Evolutionary conservation across 2,113 vertebrate species (phyloP), one percentile per base, ranked within the genome.

Genomic region (Ameiurus melas): DNA sequence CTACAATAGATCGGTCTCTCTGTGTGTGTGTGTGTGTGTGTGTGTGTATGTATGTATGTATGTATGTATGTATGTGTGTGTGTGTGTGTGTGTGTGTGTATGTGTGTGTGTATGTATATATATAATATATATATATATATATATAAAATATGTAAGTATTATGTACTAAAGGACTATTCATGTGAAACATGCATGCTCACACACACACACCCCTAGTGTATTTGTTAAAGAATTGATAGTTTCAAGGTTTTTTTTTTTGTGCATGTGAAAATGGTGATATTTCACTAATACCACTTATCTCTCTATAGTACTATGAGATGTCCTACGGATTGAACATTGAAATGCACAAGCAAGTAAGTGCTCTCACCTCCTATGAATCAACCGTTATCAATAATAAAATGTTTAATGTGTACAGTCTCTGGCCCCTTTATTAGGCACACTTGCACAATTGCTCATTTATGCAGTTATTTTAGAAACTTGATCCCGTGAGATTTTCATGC

Each of bases 241-340:
- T 64, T 64, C 8, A 27, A 6, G 1, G 1, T 27, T 10, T 68
- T 4, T 66, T 43, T 43, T 43, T 30, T 68, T 68, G 1, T 30
- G 17, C 17, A 17, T 73, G 33, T 73, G 9, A 60, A 66, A 68
- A 17, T 55, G 10, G 79, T 62, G 27, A 64, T 71, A 17, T 85
- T 51, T 71, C 43, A n/a, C 51, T 87, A 51, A 66, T 53, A 33
- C 58, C 39, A 2, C 39, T 39, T 36, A 58, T 88, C 83, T 89
- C 22, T 91, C 73, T 83, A 14, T 80, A 91, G 97, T 97, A 97
- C 91, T 97, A 97, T 0, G 96, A 97, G 95, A 97, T 97, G 97
- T 97, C 97, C 17, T 97, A 97, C 0, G 97, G 97, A 86, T 93
- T 97, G 91, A 97, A 97, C 85, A 97, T 97, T 27, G 97, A 97